Base-by-base conservation (phyloP, 2,113 vertebrate genomes). In the Lipotes vexillifer region DNA sequence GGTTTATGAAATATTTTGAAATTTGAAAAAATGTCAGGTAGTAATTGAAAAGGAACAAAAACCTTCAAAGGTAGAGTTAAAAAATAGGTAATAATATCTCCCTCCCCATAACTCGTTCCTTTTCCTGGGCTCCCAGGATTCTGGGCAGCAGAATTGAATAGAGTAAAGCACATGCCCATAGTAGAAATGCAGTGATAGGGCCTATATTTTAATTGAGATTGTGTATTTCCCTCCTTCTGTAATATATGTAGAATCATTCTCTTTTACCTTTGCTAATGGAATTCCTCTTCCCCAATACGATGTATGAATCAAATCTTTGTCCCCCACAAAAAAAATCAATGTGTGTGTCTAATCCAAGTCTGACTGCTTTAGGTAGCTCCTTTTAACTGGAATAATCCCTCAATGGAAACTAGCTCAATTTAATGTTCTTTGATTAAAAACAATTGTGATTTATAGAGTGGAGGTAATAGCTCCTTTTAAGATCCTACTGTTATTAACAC, bases 381-480 rank as follows among this genome's bases (percentile, higher is more conserved):
- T 71, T 92, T 86, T 95, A 91, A 87, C 81, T 49, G 46, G 49
- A 96, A 94, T 68, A 93, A 96, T 96, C 80, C 92, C 68, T 97
- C 27, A 61, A 36, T 69, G 81, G 49, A 85, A 96, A 66, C 68
- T 93, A 97, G 18, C 83, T 97, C 80, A 92, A 96, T 96, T 95
- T 96, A 96, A 88, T 90, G 27, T 97, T 96, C 83, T 96, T 96
- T 97, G 95, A 98, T 97, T 96, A 96, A 97, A 98, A 98, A 88
- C 87, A 93, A 91, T 96, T 98, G 75, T 95, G 93, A 97, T 96
- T 96, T 94, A 96, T 78, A 93, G 80, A 97, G 94, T 31, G 3
- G 59, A 94, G 80, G 96, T 90, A 95, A 97, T 84, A 81, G 89
- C 46, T 92, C 27, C 4, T 5, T 94, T 96, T 93, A 93, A 87